These are phyloP conservation scores for Gymnobelideus leadbeateri DNA, from an alignment of 2,113 vertebrate species.

Conservation along the genomic window DNA sequence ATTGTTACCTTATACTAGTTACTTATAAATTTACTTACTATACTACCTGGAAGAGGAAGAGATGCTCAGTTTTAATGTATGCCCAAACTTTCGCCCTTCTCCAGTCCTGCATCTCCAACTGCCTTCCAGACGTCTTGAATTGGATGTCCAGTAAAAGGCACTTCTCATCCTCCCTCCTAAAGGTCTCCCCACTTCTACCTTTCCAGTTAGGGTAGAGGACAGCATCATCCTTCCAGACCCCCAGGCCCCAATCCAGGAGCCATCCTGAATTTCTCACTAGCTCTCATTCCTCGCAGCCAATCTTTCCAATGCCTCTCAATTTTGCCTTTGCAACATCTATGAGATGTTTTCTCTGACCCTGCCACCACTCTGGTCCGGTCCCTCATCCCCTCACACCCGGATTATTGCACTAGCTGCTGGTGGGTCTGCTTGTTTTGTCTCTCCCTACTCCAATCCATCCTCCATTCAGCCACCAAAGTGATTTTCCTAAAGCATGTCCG, in stretches of 20 bases:
- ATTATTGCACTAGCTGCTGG: no score
- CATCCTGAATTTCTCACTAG: no score
- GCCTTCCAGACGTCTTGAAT: no score
- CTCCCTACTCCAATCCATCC: background rate
- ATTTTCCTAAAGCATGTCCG: background rate
- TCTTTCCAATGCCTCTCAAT: no score
- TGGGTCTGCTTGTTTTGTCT: no score
- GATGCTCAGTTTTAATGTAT: background rate
- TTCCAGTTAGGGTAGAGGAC: background rate
- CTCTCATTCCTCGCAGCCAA: no score
- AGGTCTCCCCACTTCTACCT: background rate
- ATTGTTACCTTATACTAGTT: background rate
- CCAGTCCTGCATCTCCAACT: background rate
- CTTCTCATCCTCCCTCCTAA: background rate
- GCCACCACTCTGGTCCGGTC: no score
- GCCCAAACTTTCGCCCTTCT: background rate
- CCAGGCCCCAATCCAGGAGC: background rate
- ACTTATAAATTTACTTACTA: background rate
- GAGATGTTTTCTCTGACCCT: no score
- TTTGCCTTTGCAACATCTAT: no score
- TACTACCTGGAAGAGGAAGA: background rate
- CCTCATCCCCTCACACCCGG: no score
- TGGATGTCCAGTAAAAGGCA: background rate
- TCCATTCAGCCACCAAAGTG: background rate
- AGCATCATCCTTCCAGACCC: background rate